These are phyloP conservation scores for Tholera decimalis DNA, from an alignment of 2,888 invertebrate genomes.

Conservation along the genomic window DNA sequence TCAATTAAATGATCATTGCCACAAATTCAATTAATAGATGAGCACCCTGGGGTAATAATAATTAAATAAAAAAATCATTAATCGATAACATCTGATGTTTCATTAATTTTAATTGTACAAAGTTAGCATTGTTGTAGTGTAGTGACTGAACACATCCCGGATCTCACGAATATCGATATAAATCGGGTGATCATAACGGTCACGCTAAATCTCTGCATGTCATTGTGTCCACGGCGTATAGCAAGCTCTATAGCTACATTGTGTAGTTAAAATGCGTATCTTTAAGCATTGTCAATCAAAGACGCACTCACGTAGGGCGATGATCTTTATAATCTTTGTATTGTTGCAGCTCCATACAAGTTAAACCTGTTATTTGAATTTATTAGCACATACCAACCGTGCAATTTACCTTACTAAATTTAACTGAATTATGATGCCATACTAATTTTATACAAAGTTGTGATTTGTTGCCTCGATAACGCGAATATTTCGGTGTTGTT, in stretches of 20 bases:
- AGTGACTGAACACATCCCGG: constrained; percentile 69
- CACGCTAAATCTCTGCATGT: constrained; percentile 63
- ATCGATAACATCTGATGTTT: constrained; percentile 70
- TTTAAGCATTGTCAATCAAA: constrained; percentile 76
- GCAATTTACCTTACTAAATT: constrained; percentile 61
- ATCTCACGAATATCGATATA: constrained; percentile 79
- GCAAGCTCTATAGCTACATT: constrained; percentile 50
- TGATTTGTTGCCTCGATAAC: constrained; percentile 57
- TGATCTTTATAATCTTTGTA: constrained; percentile 73
- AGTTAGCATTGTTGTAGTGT: constrained; percentile 72
- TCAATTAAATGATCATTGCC: constrained; percentile 14
- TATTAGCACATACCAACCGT: constrained; percentile 49
- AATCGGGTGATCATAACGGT: constrained; percentile 82
- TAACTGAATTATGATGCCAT: constrained; percentile 47
- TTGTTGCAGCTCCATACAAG: constrained; percentile 68
- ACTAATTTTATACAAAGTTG: constrained; percentile 32
- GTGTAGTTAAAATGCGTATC: constrained; percentile 63
- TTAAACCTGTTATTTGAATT: constrained; percentile 71
- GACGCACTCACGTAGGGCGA: constrained; percentile 65
- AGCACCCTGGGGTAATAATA: constrained; percentile 43
- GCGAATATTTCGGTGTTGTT: constrained; percentile 46
- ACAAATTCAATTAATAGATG: constrained; percentile 14
- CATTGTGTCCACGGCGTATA: constrained; percentile 56
- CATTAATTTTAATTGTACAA: constrained; percentile 70
- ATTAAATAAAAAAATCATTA: constrained; percentile 72